Evolutionary conservation across 2,797 vertebrate genomes (phyloP), one percentile per base, ranked within the genome.

Genomic region (Mareca strepera): DNA sequence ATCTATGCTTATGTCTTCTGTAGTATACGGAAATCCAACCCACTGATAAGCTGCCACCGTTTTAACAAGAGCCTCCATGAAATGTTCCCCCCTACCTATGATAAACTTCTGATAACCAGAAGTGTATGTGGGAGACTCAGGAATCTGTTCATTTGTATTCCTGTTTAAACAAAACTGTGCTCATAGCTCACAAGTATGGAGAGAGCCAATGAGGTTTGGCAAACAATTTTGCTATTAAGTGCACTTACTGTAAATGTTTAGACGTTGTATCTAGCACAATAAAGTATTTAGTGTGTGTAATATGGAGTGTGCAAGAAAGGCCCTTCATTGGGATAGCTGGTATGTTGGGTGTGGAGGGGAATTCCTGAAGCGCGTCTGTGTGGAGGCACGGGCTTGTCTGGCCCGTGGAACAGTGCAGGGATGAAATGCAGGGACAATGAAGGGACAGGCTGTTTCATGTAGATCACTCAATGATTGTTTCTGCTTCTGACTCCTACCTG

Each of bases 211-310:
- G 73, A 80, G 37, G 73, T 89, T 23, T 94, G 88, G 68, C 84
- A 95, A 92, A 92, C 33, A 72, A 43, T 77, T 58, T 70, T 95
- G 68, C 75, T 92, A 91, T 73, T 87, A 93, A 95, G 91, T 97
- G 91, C 88, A 92, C 86, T 94, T 95, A 94, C 92, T 94, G 91
- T 95, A 94, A 94, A 94, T 78, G 82, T 89, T 93, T 95, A 83
- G 84, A 96, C 63, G 44, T 92, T 95, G 31, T 92, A 91, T 87
- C 64, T 87, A 77, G 75, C 74, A 92, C 82, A 95, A 89, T 93
- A 92, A 94, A 96, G 53, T 92, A 91, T 96, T 92, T 92, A 85
- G 88, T 66, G 85, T 87, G 72, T 95, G 37, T 77, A 92, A 93
- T 91, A 62, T 5, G 41, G 82, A 92, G 84, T 39, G 52, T 95